A percentile compares a stretch with the other conserved stretches of the same genome.
Conservation (phyloP, 2,888 invertebrate species). For the Xiphydria camelus region DNA sequence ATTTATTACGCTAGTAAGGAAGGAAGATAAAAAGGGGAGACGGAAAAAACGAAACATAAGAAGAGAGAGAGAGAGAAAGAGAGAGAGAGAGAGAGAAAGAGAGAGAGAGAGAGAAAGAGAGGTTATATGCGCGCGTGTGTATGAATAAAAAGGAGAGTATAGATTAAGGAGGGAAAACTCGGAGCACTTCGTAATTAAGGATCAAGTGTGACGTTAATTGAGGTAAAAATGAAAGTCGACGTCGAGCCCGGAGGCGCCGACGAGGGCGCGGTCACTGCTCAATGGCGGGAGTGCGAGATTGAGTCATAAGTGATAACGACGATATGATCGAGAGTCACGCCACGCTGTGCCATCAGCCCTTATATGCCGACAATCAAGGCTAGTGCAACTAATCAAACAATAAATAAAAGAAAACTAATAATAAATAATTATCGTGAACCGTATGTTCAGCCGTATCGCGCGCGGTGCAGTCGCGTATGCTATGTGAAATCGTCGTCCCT, state of each 20-base stretch:
- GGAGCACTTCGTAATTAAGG: too few relatives aligned
- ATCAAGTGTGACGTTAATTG: too few relatives aligned
- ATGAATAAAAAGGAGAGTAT: too few relatives aligned
- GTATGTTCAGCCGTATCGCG: too few relatives aligned
- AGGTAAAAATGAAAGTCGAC: neutral
- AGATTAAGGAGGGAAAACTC: too few relatives aligned
- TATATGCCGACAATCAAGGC: conserved; percentile 58
- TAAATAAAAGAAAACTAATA: conserved; percentile 34
- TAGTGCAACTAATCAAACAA: conserved; percentile 58
- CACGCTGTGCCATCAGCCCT: conserved; percentile 51
- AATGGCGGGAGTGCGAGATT: conserved; percentile 15
- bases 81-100: neutral
- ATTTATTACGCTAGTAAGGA: neutral
- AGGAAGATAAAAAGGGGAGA: neutral
- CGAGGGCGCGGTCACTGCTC: conserved; percentile 1
- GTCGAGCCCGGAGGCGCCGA: neutral
- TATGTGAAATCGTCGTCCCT: too few relatives aligned
- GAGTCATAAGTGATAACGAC: too few relatives aligned
- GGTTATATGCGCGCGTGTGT: too few relatives aligned
- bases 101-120: too few relatives aligned
- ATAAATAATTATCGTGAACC: neutral
- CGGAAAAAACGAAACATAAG: neutral
- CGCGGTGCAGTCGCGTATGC: too few relatives aligned
- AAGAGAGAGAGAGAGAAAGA: neutral
- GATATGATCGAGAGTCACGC: conserved; percentile 40